Percentiles rank a stretch among this genome's conserved stretches.
phyloP scores from a whole-genome alignment of 2,888 invertebrate genomes.

The Pantelozetes paolii region DNA sequence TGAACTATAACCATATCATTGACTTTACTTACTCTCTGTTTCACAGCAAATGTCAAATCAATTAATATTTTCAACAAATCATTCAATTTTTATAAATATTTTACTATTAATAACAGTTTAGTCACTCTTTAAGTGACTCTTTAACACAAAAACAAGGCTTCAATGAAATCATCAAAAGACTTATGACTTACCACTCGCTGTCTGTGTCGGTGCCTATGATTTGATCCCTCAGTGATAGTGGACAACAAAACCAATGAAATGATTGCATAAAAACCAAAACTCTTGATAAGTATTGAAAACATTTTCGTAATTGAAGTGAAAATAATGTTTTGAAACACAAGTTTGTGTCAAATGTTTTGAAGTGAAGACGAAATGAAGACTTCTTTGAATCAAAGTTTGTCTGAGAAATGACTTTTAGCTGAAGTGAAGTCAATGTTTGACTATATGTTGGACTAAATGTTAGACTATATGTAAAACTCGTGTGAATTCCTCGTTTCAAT shows the following conservation, averaged over 20 bases:
- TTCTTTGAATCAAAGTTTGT: background rate
- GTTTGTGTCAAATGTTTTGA: background rate
- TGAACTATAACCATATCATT: constrained; percentile 39
- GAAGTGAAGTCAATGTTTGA: no score
- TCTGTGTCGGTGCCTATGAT: background rate
- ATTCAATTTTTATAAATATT: background rate
- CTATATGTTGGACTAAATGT: no score
- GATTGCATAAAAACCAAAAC: background rate
- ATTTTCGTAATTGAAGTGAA: background rate
- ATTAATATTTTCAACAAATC: no score
- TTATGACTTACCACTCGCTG: constrained; percentile 11
- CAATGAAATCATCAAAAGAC: no score
- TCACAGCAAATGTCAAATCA: no score
- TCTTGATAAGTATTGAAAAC: background rate
- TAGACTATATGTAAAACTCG: constrained; percentile 27
- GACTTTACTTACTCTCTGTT: constrained; percentile 33
- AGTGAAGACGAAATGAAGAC: background rate
- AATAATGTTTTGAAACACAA: background rate
- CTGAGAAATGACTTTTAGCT: constrained; percentile 17
- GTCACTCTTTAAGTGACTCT: no score
- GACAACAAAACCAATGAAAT: background rate
- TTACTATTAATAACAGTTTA: no score
- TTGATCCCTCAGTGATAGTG: background rate
- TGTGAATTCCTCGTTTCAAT: constrained; percentile 36
- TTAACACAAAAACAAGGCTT: no score